Conservation (phyloP, 2,113 vertebrate genomes). For the Phocoena phocoena region DNA sequence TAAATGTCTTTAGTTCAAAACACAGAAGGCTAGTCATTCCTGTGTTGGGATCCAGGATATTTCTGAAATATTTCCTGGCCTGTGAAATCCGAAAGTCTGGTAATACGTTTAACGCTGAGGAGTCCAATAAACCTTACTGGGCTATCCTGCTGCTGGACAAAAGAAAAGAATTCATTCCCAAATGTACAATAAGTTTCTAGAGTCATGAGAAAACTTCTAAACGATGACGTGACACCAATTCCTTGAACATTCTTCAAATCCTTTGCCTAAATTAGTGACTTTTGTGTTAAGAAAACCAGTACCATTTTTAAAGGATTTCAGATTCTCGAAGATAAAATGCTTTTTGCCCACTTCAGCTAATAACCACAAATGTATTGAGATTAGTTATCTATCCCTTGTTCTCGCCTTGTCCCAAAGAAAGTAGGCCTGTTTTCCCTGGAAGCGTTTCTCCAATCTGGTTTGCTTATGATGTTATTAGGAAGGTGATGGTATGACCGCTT, state of each 20-base stretch:
- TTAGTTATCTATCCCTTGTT: background rate
- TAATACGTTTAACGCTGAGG: background rate
- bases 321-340: conserved; percentile 7
- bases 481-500: background rate
- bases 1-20: background rate
- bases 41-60: background rate
- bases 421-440: background rate
- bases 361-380: background rate
- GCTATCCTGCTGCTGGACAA: background rate
- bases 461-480: background rate
- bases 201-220: conserved; percentile 60
- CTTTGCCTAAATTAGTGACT: conserved; percentile 18
- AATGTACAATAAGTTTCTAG: background rate
- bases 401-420: background rate
- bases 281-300: background rate
- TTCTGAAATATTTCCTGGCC: conserved; percentile 19
- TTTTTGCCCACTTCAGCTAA: background rate
- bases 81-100: conserved; percentile 16
- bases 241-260: conserved; percentile 30
- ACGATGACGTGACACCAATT: background rate
- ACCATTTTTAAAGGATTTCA: conserved; percentile 16
- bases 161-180: conserved; percentile 15
- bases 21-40: background rate
- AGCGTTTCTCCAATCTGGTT: background rate
- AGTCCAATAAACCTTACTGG: background rate